Evolutionary conservation across 2,888 invertebrate species (phyloP).

Genomic region (Synergus laeviventris): DNA sequence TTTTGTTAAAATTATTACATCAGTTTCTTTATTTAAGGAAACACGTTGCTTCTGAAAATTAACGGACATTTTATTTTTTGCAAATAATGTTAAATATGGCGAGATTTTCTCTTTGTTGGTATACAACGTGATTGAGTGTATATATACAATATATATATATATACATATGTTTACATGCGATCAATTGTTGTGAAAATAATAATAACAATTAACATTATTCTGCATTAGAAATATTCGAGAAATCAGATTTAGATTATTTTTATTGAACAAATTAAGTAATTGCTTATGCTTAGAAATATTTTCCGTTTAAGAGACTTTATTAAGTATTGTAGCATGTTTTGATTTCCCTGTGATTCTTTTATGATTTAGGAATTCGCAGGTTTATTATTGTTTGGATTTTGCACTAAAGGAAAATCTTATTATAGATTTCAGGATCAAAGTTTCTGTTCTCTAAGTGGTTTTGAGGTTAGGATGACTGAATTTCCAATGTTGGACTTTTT

Average conservation of each 20-base stretch:
- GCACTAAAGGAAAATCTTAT: background rate
- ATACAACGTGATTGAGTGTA: conserved; percentile 17
- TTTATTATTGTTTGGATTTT: background rate
- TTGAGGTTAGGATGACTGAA: background rate
- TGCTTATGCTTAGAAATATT: background rate
- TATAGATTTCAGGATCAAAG: background rate
- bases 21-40: background rate
- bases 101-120: conserved; percentile 17
- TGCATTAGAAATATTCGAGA: background rate
- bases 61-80: background rate
- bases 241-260: too few relatives aligned
- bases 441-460: background rate
- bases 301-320: background rate
- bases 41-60: background rate
- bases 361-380: background rate
- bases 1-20: background rate
- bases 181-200: conserved; percentile 24
- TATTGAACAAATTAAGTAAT: too few relatives aligned
- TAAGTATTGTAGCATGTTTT: background rate
- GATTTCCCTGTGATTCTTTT: background rate
- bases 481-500: background rate
- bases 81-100: background rate
- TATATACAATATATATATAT: too few relatives aligned
- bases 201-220: conserved; percentile 8
- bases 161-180: too few relatives aligned